Base-by-base conservation (phyloP, 2,113 vertebrate species). In the Chaenocephalus aceratus region DNA sequence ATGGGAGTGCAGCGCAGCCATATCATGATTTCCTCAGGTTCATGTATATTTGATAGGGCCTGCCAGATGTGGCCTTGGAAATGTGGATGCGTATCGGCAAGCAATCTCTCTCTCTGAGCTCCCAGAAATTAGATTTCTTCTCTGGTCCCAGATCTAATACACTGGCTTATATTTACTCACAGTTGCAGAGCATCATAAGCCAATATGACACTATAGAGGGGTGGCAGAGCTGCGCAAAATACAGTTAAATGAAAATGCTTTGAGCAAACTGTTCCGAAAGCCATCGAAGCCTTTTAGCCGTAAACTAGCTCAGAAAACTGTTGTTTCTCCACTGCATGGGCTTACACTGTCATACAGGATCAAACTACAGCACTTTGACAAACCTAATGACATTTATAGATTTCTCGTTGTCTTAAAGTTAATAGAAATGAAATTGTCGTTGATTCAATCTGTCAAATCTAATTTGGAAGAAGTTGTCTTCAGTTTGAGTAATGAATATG, bases 111-210 rank as follows among this genome's bases (percentile, higher is more conserved):
- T 78, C 79, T 73, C 82, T 81, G 78, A 86, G 88, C 85, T 85
- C 56, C 30, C 51, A 86, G 83, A 94, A 94, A 94, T 92, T 89
- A 88, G 90, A 94, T 94, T 94, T 91, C 88, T 92, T 91, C 90
- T 88, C 77, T 59, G 79, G 69, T 79, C 83, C 82, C 86, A 92
- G 89, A 94, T 90, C 89, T 93, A 93, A 94, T 92, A 92, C 88
- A 91, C 90, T 68, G 74, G 81, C 86, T 90, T 88, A 82, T 93
- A 94, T 94, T 93, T 93, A 94, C 91, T 90, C 91, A 86, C 91
- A 88, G 89, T 90, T 86, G 83, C 90, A 83, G 86, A 80, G 87
- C 83, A 88, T 90, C 86, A 83, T 84, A 85, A 92, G 78, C 83
- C 74, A 92, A 92, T 92, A 92, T 92, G 92, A 92, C 89, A 91